Evolutionary conservation across 2,797 vertebrate genomes (phyloP).

Genomic region (Hylomyscus alleni): DNA sequence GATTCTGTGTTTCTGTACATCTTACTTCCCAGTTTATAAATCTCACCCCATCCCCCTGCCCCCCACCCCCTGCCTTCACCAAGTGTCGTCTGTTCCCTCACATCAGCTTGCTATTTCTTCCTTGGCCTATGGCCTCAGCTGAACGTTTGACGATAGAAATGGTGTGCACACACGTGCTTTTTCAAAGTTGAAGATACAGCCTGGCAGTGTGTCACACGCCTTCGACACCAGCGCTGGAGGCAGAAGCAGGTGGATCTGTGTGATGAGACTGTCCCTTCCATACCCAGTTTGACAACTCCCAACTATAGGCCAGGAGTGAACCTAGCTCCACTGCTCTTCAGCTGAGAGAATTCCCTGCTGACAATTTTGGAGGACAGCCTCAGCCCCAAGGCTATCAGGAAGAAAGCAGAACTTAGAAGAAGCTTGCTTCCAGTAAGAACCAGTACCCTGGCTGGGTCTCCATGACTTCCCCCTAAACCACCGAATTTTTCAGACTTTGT

Average conservation of each 20-base stretch:
- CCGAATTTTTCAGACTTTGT: background rate
- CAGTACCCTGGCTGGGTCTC: background rate
- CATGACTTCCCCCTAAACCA: background rate
- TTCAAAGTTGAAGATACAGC: background rate
- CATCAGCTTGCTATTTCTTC: constrained; percentile 24
- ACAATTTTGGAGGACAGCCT: constrained; percentile 2
- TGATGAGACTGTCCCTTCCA: background rate
- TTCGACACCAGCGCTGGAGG: background rate
- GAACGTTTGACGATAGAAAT: constrained; percentile 56
- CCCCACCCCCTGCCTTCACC: background rate
- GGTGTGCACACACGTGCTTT: background rate
- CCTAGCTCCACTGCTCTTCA: background rate
- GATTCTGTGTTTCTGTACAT: background rate
- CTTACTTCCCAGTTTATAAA: background rate
- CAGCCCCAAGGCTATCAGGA: constrained; percentile 2
- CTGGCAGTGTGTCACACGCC: background rate
- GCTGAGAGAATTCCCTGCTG: constrained; percentile 26
- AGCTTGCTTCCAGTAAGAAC: background rate
- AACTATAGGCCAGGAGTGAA: background rate
- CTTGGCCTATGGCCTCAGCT: constrained; percentile 32
- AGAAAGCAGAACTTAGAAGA: background rate
- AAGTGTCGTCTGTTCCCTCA: background rate
- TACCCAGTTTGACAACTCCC: background rate
- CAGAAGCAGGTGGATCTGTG: background rate
- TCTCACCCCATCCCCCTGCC: background rate